A percentile compares a stretch with the other conserved stretches of the same genome.
Evolutionary conservation across 2,888 invertebrate genomes (phyloP).

Genomic region (Leucophenga maculata): DNA sequence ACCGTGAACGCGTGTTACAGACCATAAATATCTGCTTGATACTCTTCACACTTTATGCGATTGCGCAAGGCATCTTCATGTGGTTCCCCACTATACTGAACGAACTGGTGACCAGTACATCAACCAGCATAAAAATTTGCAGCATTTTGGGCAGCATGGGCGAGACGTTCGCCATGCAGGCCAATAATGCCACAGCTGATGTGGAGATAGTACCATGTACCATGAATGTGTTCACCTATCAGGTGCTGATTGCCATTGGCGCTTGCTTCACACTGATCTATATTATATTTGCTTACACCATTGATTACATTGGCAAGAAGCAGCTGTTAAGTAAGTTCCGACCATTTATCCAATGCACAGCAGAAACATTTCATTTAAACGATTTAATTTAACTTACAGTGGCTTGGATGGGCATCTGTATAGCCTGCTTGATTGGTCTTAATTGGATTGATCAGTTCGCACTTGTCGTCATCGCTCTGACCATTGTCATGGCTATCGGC

Average conservation of each 20-base stretch:
- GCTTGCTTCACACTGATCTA: constrained; percentile 78
- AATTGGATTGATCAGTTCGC: constrained; percentile 76
- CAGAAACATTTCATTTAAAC: neutral
- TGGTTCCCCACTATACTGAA: constrained; percentile 70
- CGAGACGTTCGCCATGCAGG: neutral
- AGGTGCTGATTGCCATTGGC: constrained; percentile 79
- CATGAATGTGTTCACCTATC: constrained; percentile 77
- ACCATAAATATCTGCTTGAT: constrained; percentile 65
- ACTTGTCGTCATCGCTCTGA: constrained; percentile 76
- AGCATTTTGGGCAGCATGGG: constrained; percentile 44
- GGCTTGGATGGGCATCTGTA: constrained; percentile 73
- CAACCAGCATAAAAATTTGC: constrained; percentile 66
- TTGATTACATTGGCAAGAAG: constrained; percentile 76
- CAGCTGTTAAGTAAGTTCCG: constrained; percentile 73
- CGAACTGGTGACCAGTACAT: constrained; percentile 63
- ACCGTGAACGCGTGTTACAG: constrained; percentile 54
- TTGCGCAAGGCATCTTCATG: constrained; percentile 70
- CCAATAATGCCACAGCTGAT: constrained; percentile 42
- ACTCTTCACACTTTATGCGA: constrained; percentile 61
- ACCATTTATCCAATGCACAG: neutral
- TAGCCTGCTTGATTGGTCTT: constrained; percentile 75
- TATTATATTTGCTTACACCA: constrained; percentile 77
- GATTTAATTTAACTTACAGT: constrained; percentile 45
- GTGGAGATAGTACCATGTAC: constrained; percentile 56
- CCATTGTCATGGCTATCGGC: constrained; percentile 75